Evolutionary conservation across 2,888 invertebrate genomes (phyloP).

Genomic region (Tipula lateralis): DNA sequence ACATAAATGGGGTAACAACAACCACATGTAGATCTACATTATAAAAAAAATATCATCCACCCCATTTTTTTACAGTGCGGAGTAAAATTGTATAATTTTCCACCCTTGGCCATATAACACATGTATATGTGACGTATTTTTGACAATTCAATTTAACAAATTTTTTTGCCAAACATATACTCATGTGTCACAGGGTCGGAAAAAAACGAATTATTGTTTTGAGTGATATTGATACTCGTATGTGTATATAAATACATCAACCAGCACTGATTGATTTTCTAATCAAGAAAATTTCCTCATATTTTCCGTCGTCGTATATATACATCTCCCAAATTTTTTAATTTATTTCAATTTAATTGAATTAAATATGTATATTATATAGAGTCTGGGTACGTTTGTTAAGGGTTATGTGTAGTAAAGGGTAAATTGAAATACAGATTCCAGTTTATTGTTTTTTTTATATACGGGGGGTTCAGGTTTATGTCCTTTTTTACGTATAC

Average conservation of each 20-base stretch:
- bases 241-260: neutral
- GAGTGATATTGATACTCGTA: neutral
- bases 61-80: neutral
- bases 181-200: neutral
- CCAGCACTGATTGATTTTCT: constrained; percentile 19
- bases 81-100: neutral
- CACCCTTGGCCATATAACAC: neutral
- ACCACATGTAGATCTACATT: neutral
- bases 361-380: neutral
- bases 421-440: neutral
- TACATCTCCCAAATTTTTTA: neutral
- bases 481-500: neutral
- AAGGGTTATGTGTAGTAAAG: neutral
- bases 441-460: neutral
- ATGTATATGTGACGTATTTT: neutral
- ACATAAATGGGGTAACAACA: neutral
- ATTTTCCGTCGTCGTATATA: neutral
- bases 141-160: neutral
- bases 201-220: neutral
- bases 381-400: neutral
- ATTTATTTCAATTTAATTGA: constrained; percentile 24
- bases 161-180: neutral
- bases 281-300: neutral
- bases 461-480: neutral
- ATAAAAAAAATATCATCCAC: neutral